Base-by-base conservation (phyloP, 2,888 invertebrate genomes). In the Ephialtes manifestator region DNA sequence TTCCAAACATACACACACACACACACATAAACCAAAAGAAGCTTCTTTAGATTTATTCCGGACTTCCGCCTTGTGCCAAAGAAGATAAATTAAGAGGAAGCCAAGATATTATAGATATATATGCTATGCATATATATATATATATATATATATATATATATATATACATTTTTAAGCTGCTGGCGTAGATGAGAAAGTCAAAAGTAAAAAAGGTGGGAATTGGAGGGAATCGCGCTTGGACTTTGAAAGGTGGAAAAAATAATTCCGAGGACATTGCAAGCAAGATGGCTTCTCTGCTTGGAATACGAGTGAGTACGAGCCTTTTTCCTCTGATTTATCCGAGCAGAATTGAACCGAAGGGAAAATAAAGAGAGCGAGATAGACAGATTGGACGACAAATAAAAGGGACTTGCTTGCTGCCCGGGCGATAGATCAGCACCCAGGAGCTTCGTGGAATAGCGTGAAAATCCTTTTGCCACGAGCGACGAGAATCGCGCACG, bases 261-360 rank as follows among this genome's bases (percentile, higher is more conserved):
- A 86, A 88, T 88, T 88, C 55, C 81, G 77, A 76, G 72, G 86
- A 88, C 88, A 87, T 86, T 88, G 87, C 90, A 88, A 87, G 63
- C 58, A 78, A 24, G 70, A 31, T 53, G 75, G 71, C 72, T 72
- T 63, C 82, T 75, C 60, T 46, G 48, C 31, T 20, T 60, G 71
- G 60, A 60, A 60, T 7, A 51, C 31, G 51, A 53, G 53, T 46
- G 68, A 28, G n/a, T 43, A 51, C 5, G 5, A 18, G 18, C 53
- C 58, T 35, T 60, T n/a, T 60, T 60, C 58, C 82, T 28, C 58
- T 75, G 82, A 79, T 85, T 85, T 82, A 85, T 85, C 76, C 55
- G 65, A 55, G 79, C 65, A 74, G 81, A 85, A 86, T 85, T 60
- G 67, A 68, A 48, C n/a, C 60, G 67, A 63, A 48, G 43, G 60